phyloP scores from a whole-genome alignment of 2,797 vertebrate genomes.

The Merluccius polli region DNA sequence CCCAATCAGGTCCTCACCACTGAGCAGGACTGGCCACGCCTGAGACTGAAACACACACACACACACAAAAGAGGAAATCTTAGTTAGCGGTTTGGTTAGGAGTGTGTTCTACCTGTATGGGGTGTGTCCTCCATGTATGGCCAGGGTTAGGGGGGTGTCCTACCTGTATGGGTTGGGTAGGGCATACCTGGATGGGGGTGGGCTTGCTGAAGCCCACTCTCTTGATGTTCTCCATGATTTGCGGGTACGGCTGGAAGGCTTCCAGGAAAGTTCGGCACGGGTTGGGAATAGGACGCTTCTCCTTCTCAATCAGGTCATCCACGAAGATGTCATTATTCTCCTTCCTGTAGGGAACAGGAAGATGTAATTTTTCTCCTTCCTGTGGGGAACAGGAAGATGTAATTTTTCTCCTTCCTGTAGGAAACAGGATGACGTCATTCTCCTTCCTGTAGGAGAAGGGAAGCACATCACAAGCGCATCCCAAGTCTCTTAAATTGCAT shows the following conservation, averaged over 20 bases:
- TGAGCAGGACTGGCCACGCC: constrained; percentile 90
- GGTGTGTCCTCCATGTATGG: no score
- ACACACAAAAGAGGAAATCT: neutral
- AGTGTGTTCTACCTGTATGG: neutral
- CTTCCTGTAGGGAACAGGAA: constrained; percentile 69
- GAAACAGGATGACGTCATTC: no score
- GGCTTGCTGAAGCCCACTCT: constrained; percentile 85
- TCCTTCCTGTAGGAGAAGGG: no score
- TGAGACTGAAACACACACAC: constrained; percentile 76
- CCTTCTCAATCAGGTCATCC: constrained; percentile 85
- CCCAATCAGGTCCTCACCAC: constrained; percentile 90
- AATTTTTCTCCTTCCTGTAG: constrained; percentile 87
- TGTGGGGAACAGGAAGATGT: constrained; percentile 67
- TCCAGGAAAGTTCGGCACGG: constrained; percentile 86
- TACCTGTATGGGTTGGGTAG: neutral
- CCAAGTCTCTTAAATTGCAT: no score
- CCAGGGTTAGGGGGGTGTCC: neutral
- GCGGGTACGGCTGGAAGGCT: constrained; percentile 82
- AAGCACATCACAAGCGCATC: no score
- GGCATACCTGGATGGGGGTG: constrained; percentile 91
- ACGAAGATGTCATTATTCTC: constrained; percentile 90
- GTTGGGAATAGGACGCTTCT: constrained; percentile 81
- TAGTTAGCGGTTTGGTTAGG: neutral
- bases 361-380: constrained; percentile 89
- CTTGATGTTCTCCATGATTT: constrained; percentile 86